Conservation (phyloP, 2,113 vertebrate species). For the Naja naja region DNA sequence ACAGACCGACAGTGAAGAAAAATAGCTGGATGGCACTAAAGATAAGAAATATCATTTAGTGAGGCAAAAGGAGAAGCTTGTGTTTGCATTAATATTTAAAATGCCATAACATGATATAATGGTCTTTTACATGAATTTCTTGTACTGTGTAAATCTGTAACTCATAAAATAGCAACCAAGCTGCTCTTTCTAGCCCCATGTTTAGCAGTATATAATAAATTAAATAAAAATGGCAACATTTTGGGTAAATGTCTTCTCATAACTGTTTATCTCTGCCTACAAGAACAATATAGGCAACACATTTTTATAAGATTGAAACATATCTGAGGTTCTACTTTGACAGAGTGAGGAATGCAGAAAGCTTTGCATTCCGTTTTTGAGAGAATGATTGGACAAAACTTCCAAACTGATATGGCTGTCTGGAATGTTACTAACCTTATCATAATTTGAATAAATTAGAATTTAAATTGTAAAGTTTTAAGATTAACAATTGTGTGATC, state of each 20-base stretch:
- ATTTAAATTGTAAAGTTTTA: neutral
- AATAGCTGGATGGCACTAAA: conserved; percentile 13
- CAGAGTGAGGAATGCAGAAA: neutral
- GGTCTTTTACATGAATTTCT: conserved; percentile 18
- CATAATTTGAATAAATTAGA: neutral
- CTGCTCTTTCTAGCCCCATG: neutral
- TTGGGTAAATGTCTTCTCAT: neutral
- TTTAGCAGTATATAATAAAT: neutral
- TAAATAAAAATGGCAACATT: neutral
- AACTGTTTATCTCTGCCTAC: neutral
- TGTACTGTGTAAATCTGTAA: conserved; percentile 12
- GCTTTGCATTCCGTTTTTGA: neutral
- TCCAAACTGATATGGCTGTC: neutral
- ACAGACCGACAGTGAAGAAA: neutral
- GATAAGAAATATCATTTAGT: conserved; percentile 18
- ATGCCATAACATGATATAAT: conserved; percentile 20
- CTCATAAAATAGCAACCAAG: conserved; percentile 15
- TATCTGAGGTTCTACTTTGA: neutral
- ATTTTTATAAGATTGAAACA: neutral
- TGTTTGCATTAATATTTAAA: conserved; percentile 33
- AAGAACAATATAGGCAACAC: neutral
- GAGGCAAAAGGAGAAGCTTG: conserved; percentile 22
- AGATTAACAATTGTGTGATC: neutral
- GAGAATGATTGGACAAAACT: neutral
- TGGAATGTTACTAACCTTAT: neutral